A percentile compares a stretch with the other conserved stretches of the same genome.
Conservation (phyloP, 2,797 vertebrate species). For the Smutsia temminckii region DNA sequence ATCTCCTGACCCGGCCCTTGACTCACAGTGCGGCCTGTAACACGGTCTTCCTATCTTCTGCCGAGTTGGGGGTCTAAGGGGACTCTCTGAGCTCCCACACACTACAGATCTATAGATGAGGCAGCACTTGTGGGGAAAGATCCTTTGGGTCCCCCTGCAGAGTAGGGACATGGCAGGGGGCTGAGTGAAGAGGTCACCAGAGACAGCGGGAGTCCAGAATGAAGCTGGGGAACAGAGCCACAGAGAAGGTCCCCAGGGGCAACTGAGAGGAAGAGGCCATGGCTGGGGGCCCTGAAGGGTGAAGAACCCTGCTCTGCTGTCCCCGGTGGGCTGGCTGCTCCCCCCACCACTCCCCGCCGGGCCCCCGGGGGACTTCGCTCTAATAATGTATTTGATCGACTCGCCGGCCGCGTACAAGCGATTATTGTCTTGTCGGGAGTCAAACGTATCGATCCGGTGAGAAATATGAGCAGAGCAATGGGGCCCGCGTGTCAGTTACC, state of each 20-base stretch:
- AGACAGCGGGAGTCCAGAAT: background rate
- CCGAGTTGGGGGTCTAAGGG: background rate
- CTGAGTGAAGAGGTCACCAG: background rate
- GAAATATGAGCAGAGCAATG: constrained; percentile 97
- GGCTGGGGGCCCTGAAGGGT: constrained; percentile 57
- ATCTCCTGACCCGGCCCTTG: background rate
- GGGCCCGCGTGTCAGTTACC: constrained; percentile 97
- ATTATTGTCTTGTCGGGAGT: constrained; percentile 99
- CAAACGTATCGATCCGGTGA: constrained; percentile 97
- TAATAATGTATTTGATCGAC: constrained; percentile 97
- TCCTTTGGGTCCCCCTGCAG: background rate
- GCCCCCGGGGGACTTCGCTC: constrained; percentile 91
- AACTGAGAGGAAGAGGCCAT: constrained; percentile 64
- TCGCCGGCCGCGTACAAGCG: constrained; percentile 90
- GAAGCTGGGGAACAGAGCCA: constrained; percentile 8
- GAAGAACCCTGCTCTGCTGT: constrained; percentile 57
- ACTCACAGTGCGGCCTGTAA: background rate
- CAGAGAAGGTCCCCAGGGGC: constrained; percentile 80
- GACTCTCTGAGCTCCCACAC: background rate
- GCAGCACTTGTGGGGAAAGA: background rate
- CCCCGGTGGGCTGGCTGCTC: constrained; percentile 77
- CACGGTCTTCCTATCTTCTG: background rate
- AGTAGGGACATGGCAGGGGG: background rate
- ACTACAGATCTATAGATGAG: background rate
- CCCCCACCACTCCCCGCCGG: constrained; percentile 75